Percentiles rank a stretch among this genome's conserved stretches.
phyloP scores from a whole-genome alignment of 2,888 invertebrate genomes.

The Silvanus unidentatus region DNA sequence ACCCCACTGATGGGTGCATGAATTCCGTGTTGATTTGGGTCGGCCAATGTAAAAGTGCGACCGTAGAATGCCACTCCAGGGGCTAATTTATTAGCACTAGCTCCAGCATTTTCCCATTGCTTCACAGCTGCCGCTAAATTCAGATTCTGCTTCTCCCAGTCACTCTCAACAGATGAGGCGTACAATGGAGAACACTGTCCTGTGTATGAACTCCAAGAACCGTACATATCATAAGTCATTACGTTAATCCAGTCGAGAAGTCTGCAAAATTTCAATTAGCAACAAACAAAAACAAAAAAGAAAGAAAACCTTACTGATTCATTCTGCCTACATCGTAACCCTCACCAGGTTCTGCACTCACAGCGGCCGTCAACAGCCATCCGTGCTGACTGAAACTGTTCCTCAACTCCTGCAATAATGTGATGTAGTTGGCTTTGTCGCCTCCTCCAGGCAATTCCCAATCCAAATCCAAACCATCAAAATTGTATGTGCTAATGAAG shows the following conservation, averaged over 20 bases:
- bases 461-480: slow-evolving; percentile 31
- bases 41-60: slow-evolving; percentile 55
- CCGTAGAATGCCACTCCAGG: slow-evolving; percentile 68
- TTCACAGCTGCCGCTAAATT: slow-evolving; percentile 20
- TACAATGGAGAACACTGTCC: slow-evolving; percentile 64
- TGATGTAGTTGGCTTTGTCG: slow-evolving; percentile 22
- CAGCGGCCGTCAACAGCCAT: slow-evolving; percentile 24
- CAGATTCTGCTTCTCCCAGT: slow-evolving; percentile 19
- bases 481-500: slow-evolving; percentile 25
- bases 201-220: slow-evolving; percentile 57
- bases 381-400: slow-evolving; percentile 19
- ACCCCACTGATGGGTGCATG: slow-evolving; percentile 40
- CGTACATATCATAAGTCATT: slow-evolving; percentile 71
- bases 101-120: slow-evolving; percentile 51
- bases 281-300: not conserved
- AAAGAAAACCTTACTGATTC: slow-evolving; percentile 18
- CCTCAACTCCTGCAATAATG: slow-evolving; percentile 16
- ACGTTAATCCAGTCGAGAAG: slow-evolving; percentile 49
- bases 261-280: too few species aligned
- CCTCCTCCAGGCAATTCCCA: slow-evolving; percentile 28
- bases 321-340: slow-evolving; percentile 26
- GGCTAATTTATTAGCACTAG: slow-evolving; percentile 55
- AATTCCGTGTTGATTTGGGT: slow-evolving; percentile 29
- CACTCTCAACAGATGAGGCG: slow-evolving; percentile 38
- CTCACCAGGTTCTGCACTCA: slow-evolving; percentile 18